phyloP scores from a whole-genome alignment of 2,113 vertebrate species.

The Psilopsiagon aurifrons region DNA sequence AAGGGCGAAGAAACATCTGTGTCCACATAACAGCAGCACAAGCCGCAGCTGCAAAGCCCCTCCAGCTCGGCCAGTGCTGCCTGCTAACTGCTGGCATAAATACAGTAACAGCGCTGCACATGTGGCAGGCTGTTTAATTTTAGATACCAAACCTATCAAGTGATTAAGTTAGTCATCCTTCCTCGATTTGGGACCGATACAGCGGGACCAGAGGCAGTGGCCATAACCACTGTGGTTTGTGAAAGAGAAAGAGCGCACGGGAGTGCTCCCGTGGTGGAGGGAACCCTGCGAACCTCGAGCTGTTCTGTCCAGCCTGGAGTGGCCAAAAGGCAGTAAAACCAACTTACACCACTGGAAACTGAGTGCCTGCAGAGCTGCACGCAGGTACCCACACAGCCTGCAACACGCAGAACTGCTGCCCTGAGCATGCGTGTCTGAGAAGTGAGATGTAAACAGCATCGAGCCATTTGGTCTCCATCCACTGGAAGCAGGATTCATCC shows the following conservation, averaged over 20 bases:
- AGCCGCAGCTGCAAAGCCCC: slow-evolving; percentile 3
- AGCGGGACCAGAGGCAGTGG: slow-evolving; percentile 56
- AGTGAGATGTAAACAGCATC: background rate
- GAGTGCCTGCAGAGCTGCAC: background rate
- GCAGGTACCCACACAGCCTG: fast-evolving
- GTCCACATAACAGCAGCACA: background rate
- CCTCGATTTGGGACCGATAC: slow-evolving; percentile 64
- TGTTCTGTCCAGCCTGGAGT: background rate
- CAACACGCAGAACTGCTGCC: fast-evolving
- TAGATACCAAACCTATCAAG: slow-evolving; percentile 69
- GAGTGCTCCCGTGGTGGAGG: fast-evolving
- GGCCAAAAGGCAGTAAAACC: background rate
- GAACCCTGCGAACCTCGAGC: background rate
- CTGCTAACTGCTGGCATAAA: slow-evolving; percentile 52
- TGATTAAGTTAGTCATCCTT: slow-evolving; percentile 65
- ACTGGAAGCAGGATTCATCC: background rate
- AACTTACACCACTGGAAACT: background rate
- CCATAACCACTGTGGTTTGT: slow-evolving; percentile 57
- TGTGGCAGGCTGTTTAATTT: slow-evolving; percentile 72
- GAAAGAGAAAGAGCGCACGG: background rate
- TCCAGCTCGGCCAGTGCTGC: background rate
- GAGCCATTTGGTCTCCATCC: background rate
- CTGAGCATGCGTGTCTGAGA: fast-evolving
- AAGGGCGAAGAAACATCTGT: slow-evolving; percentile 13
- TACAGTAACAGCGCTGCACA: slow-evolving; percentile 50